A percentile compares a stretch with the other conserved stretches of the same genome.
These are phyloP conservation scores for Coptodon bakossiorum DNA, from an alignment of 2,113 vertebrate genomes.

Conservation along the genomic window DNA sequence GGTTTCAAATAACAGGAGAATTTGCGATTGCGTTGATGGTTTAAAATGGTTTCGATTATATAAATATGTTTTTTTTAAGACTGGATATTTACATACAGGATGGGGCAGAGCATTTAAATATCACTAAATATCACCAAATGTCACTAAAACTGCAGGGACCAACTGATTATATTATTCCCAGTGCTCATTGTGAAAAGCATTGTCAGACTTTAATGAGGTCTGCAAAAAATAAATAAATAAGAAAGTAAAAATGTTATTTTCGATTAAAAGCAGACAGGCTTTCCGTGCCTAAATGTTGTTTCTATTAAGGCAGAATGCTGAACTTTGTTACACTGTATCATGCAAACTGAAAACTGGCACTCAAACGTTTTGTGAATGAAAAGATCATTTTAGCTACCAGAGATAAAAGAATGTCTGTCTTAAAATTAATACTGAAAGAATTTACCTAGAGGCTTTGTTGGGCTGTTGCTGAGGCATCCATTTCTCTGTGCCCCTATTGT, in stretches of 20 bases:
- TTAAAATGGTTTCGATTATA: neutral
- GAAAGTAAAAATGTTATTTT: neutral
- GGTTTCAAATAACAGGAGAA: neutral
- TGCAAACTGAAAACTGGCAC: neutral
- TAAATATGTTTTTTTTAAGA: neutral
- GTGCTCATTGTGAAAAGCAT: neutral
- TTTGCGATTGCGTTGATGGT: neutral
- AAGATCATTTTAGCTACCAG: neutral
- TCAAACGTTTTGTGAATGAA: neutral
- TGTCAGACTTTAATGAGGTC: neutral
- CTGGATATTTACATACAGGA: neutral
- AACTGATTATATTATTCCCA: neutral
- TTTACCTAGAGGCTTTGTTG: neutral
- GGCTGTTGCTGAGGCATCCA: slow-evolving; percentile 32
- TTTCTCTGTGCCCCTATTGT: slow-evolving; percentile 32
- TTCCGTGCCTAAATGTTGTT: neutral
- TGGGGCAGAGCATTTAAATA: neutral
- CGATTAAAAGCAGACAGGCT: neutral
- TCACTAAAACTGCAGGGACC: neutral
- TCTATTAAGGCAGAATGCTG: neutral
- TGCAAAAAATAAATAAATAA: neutral
- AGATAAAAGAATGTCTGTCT: neutral
- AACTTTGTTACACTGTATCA: neutral
- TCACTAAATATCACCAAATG: neutral
- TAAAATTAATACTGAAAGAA: slow-evolving; percentile 3